Evolutionary conservation across 2,113 vertebrate genomes (phyloP), one percentile per base, ranked within the genome.

Genomic region (Thamnaconus septentrionalis): DNA sequence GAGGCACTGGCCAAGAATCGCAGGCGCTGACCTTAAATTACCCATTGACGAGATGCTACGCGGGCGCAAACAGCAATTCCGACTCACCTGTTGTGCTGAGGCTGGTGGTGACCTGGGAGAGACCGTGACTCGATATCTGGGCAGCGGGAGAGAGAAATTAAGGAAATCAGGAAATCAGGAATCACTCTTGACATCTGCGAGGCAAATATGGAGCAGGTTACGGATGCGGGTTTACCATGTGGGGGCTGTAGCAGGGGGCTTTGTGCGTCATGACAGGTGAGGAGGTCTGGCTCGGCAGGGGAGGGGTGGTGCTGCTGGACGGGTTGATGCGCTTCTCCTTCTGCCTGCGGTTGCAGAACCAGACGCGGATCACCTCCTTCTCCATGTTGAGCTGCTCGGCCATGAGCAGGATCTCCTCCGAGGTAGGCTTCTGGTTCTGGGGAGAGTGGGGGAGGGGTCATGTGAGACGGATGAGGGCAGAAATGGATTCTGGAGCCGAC

Each of bases 371-470:
- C 84, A 96, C 95, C 84, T 96, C 95, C 87, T 96, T 96, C 88
- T 96, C 95, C 94, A 96, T 96, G 90, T 93, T 95, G 86, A 96
- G 92, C 90, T 96, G 95, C 84, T 95, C 94, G 0, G 95, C 94
- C 72, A 96, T 94, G 84, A 95, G 90, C 84, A 95, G 89, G 87
- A 96, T 96, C 91, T 95, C 95, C 89, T 96, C 95, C 79, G 95
- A 96, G 91, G 93, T 96, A 86, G 95, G 95, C 93, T 96, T 96
- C 92, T 94, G 94, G 92, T 96, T 96, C 95, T 96, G 88, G 11
- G 57, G 47, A 42, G 58, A 11, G 18, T 31, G 18, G 18, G 18
- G 18, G 18, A 31, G 18, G 18, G 53, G 47, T 41, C 56, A 43
- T 12, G 5, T 8, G 8, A 8, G 11, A 42, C 0, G 0, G 18